Evolutionary conservation across 2,113 vertebrate species (phyloP).

Genomic region (Canis aureus): DNA sequence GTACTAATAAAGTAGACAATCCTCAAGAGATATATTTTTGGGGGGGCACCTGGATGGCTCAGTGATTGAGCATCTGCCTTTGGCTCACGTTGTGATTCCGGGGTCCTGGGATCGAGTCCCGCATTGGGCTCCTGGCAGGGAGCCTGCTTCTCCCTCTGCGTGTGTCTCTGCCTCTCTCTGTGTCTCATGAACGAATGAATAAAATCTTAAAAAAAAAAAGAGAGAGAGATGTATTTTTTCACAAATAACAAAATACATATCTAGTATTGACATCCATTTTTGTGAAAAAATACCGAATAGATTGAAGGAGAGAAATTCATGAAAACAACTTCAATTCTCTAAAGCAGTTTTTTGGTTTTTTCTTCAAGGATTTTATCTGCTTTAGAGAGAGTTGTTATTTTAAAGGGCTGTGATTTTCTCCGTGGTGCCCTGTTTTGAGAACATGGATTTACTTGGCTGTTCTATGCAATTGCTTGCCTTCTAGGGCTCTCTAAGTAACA

Average conservation of each 20-base stretch:
- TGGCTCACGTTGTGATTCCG: no score
- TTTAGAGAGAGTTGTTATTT: constrained; percentile 66
- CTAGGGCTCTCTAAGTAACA: background rate
- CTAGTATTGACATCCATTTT: constrained; percentile 60
- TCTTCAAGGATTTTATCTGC: constrained; percentile 34
- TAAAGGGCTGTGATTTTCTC: constrained; percentile 66
- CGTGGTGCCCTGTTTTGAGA: constrained; percentile 37
- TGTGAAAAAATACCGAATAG: constrained; percentile 65
- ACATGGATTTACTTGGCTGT: constrained; percentile 67
- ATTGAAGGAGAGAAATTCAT: constrained; percentile 65
- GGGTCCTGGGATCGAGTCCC: no score
- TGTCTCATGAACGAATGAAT: no score
- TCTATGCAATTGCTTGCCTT: background rate
- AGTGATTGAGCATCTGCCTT: no score
- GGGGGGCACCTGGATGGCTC: no score
- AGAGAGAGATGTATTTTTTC: background rate
- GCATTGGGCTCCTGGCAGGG: accelerated
- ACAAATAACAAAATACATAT: background rate
- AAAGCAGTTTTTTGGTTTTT: constrained; percentile 43
- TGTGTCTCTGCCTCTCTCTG: no score
- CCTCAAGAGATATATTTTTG: background rate
- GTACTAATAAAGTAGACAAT: background rate
- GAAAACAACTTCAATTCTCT: constrained; percentile 65
- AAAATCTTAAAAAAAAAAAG: no score
- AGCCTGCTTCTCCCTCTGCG: no score